Base-by-base conservation (phyloP, 2,113 vertebrate species). In the Rhipidura dahli region DNA sequence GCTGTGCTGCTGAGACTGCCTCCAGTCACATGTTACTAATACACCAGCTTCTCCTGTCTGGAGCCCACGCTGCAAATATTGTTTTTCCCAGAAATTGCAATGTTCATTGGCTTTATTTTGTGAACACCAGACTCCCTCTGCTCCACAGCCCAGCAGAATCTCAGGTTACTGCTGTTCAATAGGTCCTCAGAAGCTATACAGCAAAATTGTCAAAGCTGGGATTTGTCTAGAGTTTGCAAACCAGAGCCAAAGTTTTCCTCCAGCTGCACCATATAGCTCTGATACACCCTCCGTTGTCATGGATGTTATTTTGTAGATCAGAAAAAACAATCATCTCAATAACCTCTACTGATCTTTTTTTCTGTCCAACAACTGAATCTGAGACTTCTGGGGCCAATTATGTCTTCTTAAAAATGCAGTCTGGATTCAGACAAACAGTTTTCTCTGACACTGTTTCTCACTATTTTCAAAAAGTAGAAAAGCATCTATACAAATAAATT, bases 11-110 rank as follows among this genome's bases (percentile, higher is more conserved):
- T 72, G 66, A 95, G 71, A 27, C 71, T 70, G 54, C 50, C 83
- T 97, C 59, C 71, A 92, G 79, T 73, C 86, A 88, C 72, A 92
- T 15, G 10, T 83, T 90, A 90, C 71, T 93, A 86, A 89, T 65
- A 75, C 45, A 54, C 28, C 54, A 88, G 30, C 35, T 81, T 88
- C 92, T 96, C 70, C 76, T 79, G 45, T 73, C 94, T 90, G 79
- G 5, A 93, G 49, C 45, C 44, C 45, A 35, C 14, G 13, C 39
- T 83, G 54, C 59, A 94, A 90, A 75, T 63, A 69, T 1, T 86
- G 26, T 57, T 95, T 71, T 94, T 86, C 75, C 37, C 59, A 86
- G 76, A 92, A 86, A 93, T 69, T 3, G 7, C 39, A 66, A 61
- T 20, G 33, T 81, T 83, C 23, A 15, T 70, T 90, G 28, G 64